Conservation (phyloP, 2,113 vertebrate species). For the Neotoma lepida region DNA sequence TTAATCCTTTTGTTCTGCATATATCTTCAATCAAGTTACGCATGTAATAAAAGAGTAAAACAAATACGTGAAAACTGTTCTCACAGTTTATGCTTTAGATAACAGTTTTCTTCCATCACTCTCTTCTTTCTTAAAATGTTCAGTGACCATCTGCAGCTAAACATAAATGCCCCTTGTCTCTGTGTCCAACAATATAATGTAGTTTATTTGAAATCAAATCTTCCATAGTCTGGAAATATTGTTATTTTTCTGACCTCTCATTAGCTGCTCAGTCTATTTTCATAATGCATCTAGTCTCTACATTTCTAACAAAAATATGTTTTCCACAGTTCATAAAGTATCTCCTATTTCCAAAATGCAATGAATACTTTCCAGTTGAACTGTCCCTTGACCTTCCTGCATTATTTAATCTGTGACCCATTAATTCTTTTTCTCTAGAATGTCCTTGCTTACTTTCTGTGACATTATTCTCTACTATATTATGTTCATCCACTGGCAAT, state of each 20-base stretch:
- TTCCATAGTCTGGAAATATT: conserved; percentile 38
- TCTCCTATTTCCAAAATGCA: conserved; percentile 47
- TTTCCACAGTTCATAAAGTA: conserved; percentile 40
- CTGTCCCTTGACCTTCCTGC: conserved; percentile 46
- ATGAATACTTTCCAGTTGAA: conserved; percentile 32
- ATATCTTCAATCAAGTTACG: not conserved
- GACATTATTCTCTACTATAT: not conserved
- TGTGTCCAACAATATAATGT: not conserved
- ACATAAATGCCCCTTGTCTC: not conserved
- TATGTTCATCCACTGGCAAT: not conserved
- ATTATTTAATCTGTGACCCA: conserved; percentile 53
- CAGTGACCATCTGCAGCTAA: not conserved
- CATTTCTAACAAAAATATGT: conserved; percentile 5
- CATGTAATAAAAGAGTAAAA: not conserved
- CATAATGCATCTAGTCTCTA: not conserved
- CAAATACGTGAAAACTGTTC: not conserved
- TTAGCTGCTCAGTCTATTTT: conserved; percentile 26
- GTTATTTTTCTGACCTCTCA: conserved; percentile 52
- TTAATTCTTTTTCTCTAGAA: conserved; percentile 58
- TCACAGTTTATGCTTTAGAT: not conserved
- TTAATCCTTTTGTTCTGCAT: not conserved
- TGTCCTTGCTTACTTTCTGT: not conserved
- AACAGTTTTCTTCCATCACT: not conserved
- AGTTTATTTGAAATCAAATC: conserved; percentile 2
- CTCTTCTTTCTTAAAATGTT: not conserved